Base-by-base conservation (phyloP, 2,113 vertebrate genomes). In the Macrotis lagotis region DNA sequence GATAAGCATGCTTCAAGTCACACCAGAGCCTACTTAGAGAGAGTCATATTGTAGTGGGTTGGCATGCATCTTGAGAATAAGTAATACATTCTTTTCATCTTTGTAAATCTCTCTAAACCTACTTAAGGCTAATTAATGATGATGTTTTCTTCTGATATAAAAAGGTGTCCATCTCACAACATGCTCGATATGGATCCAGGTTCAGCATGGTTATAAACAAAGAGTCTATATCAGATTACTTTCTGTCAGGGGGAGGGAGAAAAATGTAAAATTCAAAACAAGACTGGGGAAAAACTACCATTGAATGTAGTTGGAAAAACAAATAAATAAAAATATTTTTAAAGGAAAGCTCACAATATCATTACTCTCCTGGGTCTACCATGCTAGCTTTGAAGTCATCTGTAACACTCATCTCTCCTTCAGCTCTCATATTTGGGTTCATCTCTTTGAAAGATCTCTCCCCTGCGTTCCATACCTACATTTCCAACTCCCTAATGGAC, bases 71-170 rank as follows among this genome's bases (percentile, higher is more conserved):
- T 93, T 90, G 52, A 28, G 88, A 52, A 31, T 11, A 95, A 1
- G 3, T 90, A 37, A 49, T 50, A 90, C n/a, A 31, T 83, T 55
- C 88, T 55, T 59, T 94, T 92, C 50, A 91, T 95, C 50, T 91
- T 49, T 92, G n/a, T 53, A 96, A 96, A 94, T 5, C 31, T 51
- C 91, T 7, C 44, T 37, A 94, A 0, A 83, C 52, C 90, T 91
- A 25, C 28, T 91, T 92, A 83, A 83, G 44, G 37, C 19, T 44
- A 44, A 44, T 83, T n/a, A 83, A 83, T 7, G 6, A 74, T 44
- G 66, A 24, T 44, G n/a, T 44, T 83, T 83, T 83, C 2, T 83
- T 83, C 66, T 96, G 48, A 44, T 48, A 91, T 2, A 50, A 66
- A 44, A 83, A 83, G 66, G 5, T 51, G 74, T 90, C 44, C 90